These are phyloP conservation scores for Prosapia bicincta DNA, from an alignment of 2,888 invertebrate genomes.

Conservation along the genomic window DNA sequence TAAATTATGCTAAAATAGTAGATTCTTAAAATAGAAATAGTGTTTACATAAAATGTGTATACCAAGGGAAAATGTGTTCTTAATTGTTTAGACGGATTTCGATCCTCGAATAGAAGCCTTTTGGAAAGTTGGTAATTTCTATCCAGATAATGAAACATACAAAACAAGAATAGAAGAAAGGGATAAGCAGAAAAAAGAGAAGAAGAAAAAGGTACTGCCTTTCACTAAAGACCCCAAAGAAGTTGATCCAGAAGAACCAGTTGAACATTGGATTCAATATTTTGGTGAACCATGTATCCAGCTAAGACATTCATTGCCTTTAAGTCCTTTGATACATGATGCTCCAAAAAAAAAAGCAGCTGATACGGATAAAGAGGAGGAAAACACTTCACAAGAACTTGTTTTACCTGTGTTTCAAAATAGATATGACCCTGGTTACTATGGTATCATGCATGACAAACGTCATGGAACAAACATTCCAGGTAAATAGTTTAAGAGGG, in stretches of 20 bases:
- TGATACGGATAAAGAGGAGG: neutral
- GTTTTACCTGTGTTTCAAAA: slow-evolving; percentile 36
- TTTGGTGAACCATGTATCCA: slow-evolving; percentile 64
- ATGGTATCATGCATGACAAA: slow-evolving; percentile 54
- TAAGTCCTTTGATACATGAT: slow-evolving; percentile 45
- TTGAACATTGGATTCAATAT: slow-evolving; percentile 68
- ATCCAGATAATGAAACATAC: slow-evolving; percentile 49
- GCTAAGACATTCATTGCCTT: slow-evolving; percentile 50
- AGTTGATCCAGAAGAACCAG: slow-evolving; percentile 51
- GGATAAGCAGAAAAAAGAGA: slow-evolving; percentile 28
- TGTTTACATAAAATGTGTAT: too few relatives aligned
- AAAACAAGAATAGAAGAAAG: slow-evolving; percentile 33
- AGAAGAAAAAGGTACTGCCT: slow-evolving; percentile 1
- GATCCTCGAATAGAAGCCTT: slow-evolving; percentile 80
- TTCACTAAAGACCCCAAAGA: slow-evolving; percentile 45
- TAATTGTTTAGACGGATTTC: slow-evolving; percentile 61
- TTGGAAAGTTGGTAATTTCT: slow-evolving; percentile 77
- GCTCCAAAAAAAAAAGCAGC: neutral
- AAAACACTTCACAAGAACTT: slow-evolving; percentile 45
- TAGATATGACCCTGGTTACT: slow-evolving; percentile 53
- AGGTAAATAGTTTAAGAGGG: slow-evolving; percentile 58
- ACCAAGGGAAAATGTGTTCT: too few relatives aligned
- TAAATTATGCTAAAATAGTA: too few relatives aligned
- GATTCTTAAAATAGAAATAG: too few relatives aligned
- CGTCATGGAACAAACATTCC: slow-evolving; percentile 72